Conservation (phyloP, 1,140 invertebrate genomes). For the Drosophila ercepeae region DNA sequence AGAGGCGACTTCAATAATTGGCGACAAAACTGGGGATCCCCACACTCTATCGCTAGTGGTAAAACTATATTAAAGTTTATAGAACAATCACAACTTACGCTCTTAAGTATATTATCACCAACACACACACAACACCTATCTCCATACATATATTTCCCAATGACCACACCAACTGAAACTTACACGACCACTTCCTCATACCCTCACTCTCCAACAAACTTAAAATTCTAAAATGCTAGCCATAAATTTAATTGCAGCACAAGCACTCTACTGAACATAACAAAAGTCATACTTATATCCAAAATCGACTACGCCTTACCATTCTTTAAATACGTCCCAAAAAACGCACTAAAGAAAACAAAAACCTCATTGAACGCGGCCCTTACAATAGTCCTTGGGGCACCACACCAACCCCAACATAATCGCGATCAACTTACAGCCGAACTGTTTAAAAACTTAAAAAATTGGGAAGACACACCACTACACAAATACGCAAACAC, state of each 20-base stretch:
- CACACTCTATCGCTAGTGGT: not conserved
- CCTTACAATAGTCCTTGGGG: too few species aligned
- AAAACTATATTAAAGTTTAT: not conserved
- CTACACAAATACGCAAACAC: too few species aligned
- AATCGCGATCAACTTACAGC: too few species aligned
- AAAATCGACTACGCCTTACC: not conserved
- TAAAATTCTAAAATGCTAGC: constrained; percentile 1
- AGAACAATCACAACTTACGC: not conserved
- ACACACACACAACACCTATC: too few species aligned
- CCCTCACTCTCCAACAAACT: constrained; percentile 1
- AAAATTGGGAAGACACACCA: too few species aligned
- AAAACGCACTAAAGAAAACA: too few species aligned
- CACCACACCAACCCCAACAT: too few species aligned
- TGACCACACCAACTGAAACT: constrained; percentile 6
- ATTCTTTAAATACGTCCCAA: too few species aligned
- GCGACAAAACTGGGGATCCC: not conserved
- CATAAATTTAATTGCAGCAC: not conserved
- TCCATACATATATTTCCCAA: too few species aligned
- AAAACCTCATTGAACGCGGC: too few species aligned
- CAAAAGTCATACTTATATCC: not conserved
- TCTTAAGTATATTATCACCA: not conserved
- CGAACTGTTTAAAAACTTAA: too few species aligned
- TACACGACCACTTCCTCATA: not conserved
- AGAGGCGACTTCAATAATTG: not conserved
- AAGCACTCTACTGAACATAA: not conserved